These are phyloP conservation scores for Orthosia gothica DNA, from an alignment of 2,888 invertebrate species.

Conservation along the genomic window DNA sequence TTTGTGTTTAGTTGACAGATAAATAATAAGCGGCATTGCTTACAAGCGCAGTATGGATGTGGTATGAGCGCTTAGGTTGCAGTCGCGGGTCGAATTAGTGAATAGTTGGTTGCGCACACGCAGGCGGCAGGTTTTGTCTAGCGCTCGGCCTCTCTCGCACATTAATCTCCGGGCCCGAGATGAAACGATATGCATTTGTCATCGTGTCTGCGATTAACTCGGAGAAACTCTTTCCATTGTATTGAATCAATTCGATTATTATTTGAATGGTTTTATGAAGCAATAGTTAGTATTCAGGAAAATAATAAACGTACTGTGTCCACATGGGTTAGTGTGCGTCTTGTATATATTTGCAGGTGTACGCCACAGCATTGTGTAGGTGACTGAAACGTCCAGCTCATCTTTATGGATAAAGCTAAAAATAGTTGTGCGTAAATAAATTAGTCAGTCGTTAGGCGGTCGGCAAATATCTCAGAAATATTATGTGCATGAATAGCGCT, in stretches of 20 bases:
- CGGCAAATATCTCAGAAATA: constrained; percentile 89
- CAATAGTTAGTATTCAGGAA: constrained; percentile 72
- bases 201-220: constrained; percentile 89
- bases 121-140: constrained; percentile 89
- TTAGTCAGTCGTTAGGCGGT: constrained; percentile 89
- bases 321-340: constrained; percentile 27
- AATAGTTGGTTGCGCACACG: constrained; percentile 83
- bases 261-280: constrained; percentile 79
- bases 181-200: constrained; percentile 91
- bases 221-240: constrained; percentile 87
- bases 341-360: constrained; percentile 55
- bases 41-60: constrained; percentile 85
- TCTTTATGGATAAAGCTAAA: constrained; percentile 67
- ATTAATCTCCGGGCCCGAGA: constrained; percentile 89
- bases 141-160: constrained; percentile 83
- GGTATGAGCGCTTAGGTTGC: constrained; percentile 83
- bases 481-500: constrained; percentile 89
- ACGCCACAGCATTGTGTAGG: constrained; percentile 36
- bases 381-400: constrained; percentile 40
- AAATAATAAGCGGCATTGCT: constrained; percentile 90
- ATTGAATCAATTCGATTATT: constrained; percentile 88
- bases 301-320: constrained; percentile 59
- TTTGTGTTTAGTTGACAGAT: constrained; percentile 83
- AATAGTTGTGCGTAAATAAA: constrained; percentile 78
- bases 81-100: constrained; percentile 85